These are phyloP conservation scores for Podocnemis expansa DNA, from an alignment of 2,113 vertebrate genomes.

Conservation along the genomic window DNA sequence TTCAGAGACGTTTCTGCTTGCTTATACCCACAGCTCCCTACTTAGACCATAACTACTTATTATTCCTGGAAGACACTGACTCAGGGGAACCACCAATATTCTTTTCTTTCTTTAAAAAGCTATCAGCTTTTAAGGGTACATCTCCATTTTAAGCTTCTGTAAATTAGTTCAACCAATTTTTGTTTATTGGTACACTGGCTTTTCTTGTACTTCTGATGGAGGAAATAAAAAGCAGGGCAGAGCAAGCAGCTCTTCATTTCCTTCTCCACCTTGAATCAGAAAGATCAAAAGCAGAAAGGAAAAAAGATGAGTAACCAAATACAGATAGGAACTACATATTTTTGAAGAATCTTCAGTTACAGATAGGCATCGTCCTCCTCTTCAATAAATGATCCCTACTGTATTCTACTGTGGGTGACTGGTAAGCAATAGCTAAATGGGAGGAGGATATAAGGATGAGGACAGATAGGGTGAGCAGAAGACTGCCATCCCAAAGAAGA, in stretches of 20 bases:
- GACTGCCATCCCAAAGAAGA: background rate
- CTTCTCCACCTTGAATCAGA: too few species aligned
- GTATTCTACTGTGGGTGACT: background rate
- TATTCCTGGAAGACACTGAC: background rate
- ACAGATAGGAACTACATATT: background rate
- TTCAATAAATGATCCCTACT: background rate
- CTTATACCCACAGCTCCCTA: background rate
- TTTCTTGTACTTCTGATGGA: background rate
- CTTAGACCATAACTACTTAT: background rate
- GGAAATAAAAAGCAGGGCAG: background rate
- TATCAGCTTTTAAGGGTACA: background rate
- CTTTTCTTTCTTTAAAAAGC: background rate
- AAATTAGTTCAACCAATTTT: background rate
- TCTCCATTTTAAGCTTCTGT: background rate
- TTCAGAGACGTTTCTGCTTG: background rate
- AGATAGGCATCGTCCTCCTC: background rate
- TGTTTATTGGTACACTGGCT: background rate
- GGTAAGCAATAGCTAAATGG: background rate
- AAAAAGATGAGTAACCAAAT: too few species aligned
- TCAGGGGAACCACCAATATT: background rate
- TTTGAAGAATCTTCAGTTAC: background rate
- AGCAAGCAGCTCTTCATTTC: too few species aligned
- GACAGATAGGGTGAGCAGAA: background rate
- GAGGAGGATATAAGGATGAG: background rate
- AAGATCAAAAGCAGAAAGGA: too few species aligned